Evolutionary conservation across 2,113 vertebrate species (phyloP).

Genomic region (Xiphophorus couchianus): DNA sequence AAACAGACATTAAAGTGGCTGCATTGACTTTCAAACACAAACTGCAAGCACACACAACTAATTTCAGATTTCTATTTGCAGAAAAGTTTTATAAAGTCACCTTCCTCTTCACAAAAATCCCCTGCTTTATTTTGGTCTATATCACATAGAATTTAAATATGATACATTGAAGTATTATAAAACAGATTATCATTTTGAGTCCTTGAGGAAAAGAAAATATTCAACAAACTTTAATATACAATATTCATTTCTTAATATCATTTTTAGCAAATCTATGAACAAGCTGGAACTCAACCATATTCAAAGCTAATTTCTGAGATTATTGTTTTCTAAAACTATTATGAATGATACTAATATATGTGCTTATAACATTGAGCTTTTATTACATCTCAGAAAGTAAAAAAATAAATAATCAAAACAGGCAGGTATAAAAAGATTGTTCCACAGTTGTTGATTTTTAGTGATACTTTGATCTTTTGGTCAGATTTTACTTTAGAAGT

Average conservation of each 20-base stretch:
- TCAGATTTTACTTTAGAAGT: constrained; percentile 5
- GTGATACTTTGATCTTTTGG: not conserved
- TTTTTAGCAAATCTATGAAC: not conserved
- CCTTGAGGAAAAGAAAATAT: too few species aligned
- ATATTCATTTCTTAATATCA: not conserved
- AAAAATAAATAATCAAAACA: too few species aligned
- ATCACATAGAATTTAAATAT: too few species aligned
- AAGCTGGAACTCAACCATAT: not conserved
- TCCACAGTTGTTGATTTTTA: not conserved
- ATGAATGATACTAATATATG: not conserved
- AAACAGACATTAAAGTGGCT: too few species aligned
- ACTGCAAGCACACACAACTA: too few species aligned
- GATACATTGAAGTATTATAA: too few species aligned
- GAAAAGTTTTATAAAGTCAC: too few species aligned
- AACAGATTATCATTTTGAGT: too few species aligned
- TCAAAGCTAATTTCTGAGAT: not conserved
- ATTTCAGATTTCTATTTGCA: too few species aligned
- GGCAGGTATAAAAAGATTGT: too few species aligned
- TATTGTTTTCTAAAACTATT: not conserved
- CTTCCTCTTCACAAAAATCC: not conserved
- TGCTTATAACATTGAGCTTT: not conserved
- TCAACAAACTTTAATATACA: too few species aligned
- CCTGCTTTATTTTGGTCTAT: not conserved
- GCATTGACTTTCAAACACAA: too few species aligned
- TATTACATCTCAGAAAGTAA: not conserved